A percentile compares a stretch with the other conserved stretches of the same genome.
These are phyloP conservation scores for Creontiades dilutus DNA, from an alignment of 2,888 invertebrate genomes.

Conservation along the genomic window DNA sequence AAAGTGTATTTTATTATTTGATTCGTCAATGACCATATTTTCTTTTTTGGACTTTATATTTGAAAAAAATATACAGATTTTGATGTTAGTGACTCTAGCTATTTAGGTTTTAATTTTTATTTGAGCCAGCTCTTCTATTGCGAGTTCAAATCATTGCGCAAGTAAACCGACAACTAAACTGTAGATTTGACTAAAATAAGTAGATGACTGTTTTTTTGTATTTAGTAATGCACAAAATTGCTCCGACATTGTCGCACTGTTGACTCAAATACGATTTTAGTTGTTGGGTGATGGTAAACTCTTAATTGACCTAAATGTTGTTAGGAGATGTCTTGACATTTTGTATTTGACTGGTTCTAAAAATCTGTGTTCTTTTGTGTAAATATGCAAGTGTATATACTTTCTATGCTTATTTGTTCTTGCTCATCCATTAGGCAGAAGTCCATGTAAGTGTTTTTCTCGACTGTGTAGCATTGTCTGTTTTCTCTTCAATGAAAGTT, in stretches of 20 bases:
- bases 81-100: too few species aligned
- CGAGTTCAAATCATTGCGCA: too few species aligned
- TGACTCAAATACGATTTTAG: neutral
- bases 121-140: too few species aligned
- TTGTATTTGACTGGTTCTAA: conserved; percentile 25
- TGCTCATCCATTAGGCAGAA: conserved; percentile 82
- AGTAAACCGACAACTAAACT: too few species aligned
- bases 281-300: neutral
- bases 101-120: too few species aligned
- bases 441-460: conserved; percentile 84
- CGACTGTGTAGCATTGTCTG: conserved; percentile 35
- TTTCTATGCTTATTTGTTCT: conserved; percentile 73
- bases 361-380: conserved; percentile 46
- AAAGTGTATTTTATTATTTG: too few species aligned
- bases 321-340: conserved; percentile 26
- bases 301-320: neutral
- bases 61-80: too few species aligned
- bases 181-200: too few species aligned
- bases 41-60: too few species aligned
- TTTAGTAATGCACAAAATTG: neutral
- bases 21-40: too few species aligned
- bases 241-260: conserved; percentile 12
- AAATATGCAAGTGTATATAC: conserved; percentile 57
- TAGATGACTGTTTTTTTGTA: neutral
- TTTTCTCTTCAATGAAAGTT: conserved; percentile 11